Conservation (phyloP, 2,797 vertebrate species). For the Apogon talboti region DNA sequence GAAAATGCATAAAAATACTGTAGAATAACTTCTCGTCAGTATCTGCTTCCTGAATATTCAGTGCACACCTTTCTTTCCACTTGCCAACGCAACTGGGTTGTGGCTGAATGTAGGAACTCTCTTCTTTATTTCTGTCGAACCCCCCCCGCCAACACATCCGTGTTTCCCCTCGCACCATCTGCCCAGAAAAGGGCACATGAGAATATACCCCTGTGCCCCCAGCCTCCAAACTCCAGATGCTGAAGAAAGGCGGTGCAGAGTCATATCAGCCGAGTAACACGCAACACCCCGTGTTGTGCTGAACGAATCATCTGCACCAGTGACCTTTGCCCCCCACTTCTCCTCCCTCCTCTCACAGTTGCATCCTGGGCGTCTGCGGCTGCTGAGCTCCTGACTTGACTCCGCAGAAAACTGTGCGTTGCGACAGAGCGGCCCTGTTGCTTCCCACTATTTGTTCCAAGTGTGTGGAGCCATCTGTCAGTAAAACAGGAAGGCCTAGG, state of each 20-base stretch:
- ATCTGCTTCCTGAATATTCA: constrained; percentile 67
- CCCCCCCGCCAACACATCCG: constrained; percentile 56
- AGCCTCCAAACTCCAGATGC: constrained; percentile 71
- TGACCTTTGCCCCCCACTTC: constrained; percentile 67
- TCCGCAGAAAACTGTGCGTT: constrained; percentile 73
- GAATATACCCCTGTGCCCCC: constrained; percentile 56
- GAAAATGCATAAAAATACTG: background rate
- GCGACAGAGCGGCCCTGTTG: constrained; percentile 78
- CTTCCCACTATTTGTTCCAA: constrained; percentile 89
- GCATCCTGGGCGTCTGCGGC: constrained; percentile 76
- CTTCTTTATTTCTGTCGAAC: constrained; percentile 56
- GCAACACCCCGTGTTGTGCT: constrained; percentile 55
- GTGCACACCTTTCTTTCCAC: constrained; percentile 67
- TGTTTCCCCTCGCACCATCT: constrained; percentile 76
- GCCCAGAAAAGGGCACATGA: constrained; percentile 70
- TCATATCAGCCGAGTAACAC: constrained; percentile 42
- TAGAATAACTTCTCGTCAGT: constrained; percentile 30
- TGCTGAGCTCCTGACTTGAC: constrained; percentile 64
- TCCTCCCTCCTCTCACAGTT: constrained; percentile 34
- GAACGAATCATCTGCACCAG: constrained; percentile 78
- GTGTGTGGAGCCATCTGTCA: constrained; percentile 90
- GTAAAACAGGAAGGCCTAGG: constrained; percentile 91
- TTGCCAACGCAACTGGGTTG: constrained; percentile 60
- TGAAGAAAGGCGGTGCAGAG: constrained; percentile 39
- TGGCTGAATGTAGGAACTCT: constrained; percentile 68